Conservation (phyloP, 2,113 vertebrate genomes). For the Laticauda colubrina region DNA sequence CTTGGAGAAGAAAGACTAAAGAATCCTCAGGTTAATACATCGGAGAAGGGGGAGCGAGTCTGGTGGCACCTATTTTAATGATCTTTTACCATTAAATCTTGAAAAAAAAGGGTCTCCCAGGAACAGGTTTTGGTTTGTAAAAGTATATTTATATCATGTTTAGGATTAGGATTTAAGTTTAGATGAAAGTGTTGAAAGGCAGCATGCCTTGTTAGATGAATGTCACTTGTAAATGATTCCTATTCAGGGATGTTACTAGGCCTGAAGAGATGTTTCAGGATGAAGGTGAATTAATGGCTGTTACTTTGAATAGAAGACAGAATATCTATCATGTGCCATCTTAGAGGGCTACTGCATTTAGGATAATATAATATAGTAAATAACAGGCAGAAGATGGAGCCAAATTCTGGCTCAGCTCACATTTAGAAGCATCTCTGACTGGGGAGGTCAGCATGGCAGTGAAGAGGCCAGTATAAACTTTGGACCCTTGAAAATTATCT, state of each 20-base stretch:
- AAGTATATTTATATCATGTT: not conserved
- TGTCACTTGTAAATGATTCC: not conserved
- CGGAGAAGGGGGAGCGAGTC: not conserved
- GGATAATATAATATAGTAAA: not conserved
- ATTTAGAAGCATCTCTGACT: not conserved
- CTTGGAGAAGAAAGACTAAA: not conserved
- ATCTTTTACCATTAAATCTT: not conserved
- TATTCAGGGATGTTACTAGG: not conserved
- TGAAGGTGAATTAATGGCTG: not conserved
- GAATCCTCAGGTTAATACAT: not conserved
- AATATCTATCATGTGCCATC: not conserved
- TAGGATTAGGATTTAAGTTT: not conserved
- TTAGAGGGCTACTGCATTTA: not conserved
- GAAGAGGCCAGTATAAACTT: not conserved
- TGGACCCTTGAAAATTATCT: not conserved
- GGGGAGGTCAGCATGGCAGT: not conserved
- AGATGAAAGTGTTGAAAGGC: not conserved
- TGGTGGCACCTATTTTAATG: not conserved
- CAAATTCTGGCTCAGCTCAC: not conserved
- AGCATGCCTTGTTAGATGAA: not conserved
- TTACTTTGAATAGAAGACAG: not conserved
- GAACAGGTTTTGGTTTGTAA: not conserved
- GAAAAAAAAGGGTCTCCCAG: not conserved
- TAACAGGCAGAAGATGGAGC: not conserved
- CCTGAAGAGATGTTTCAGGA: not conserved